These are phyloP conservation scores for Portunus trituberculatus DNA, from an alignment of 1,140 invertebrate genomes.

Conservation along the genomic window DNA sequence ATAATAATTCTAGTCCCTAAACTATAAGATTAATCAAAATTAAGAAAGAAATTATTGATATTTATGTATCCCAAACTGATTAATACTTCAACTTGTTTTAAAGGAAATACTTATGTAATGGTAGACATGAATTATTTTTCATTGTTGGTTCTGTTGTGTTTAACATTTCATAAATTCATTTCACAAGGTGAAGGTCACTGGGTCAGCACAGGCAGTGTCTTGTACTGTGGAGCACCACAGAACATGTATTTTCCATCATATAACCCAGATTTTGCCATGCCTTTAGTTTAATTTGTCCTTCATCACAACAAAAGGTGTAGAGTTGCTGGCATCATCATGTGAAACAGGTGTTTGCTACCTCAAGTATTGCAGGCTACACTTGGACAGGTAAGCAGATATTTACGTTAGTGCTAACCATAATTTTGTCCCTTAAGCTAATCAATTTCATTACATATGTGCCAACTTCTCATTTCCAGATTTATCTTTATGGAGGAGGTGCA, in stretches of 20 bases:
- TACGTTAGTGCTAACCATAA: too few species aligned
- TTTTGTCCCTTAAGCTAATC: too few species aligned
- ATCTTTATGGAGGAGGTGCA: too few species aligned
- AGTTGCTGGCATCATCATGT: background rate
- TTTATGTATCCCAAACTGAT: background rate
- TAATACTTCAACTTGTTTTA: too few species aligned
- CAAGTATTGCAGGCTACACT: background rate
- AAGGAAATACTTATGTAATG: background rate
- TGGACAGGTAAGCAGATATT: background rate
- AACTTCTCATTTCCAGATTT: too few species aligned
- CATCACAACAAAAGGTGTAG: background rate
- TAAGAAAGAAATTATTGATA: too few species aligned
- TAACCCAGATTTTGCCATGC: background rate
- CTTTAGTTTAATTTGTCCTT: background rate
- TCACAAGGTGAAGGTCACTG: background rate
- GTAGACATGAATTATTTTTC: background rate
- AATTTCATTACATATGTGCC: too few species aligned
- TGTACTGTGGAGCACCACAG: background rate
- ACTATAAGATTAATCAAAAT: too few species aligned
- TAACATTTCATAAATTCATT: background rate
- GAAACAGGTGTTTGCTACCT: background rate
- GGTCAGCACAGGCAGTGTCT: background rate
- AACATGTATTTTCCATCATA: constrained; percentile 24
- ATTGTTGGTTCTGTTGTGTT: background rate
- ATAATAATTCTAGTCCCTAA: too few species aligned